A percentile compares a stretch with the other conserved stretches of the same genome.
Conservation (phyloP, 2,888 invertebrate species). For the Stramonita haemastoma region DNA sequence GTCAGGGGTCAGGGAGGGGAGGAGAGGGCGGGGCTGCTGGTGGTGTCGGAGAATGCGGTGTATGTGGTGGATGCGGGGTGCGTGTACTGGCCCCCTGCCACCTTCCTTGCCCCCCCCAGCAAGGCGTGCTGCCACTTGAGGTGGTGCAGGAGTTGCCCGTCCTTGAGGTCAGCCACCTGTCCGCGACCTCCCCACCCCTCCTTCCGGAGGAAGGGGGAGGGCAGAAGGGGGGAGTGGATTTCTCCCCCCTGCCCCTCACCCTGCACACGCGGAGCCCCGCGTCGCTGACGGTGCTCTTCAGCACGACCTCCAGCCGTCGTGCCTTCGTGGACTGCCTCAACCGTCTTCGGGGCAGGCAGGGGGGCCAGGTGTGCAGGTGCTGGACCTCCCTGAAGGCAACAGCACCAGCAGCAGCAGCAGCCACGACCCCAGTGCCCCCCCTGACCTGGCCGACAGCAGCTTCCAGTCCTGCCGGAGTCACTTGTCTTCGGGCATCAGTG, state of each 20-base stretch:
- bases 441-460: slow-evolving; percentile 15
- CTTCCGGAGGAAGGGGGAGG: background rate
- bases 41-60: slow-evolving; percentile 69
- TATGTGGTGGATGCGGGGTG: slow-evolving; percentile 67
- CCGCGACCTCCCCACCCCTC: slow-evolving; percentile 52
- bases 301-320: slow-evolving; percentile 59
- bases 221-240: slow-evolving; percentile 43
- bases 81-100: slow-evolving; percentile 69
- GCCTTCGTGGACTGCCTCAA: slow-evolving; percentile 65
- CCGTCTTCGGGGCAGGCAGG: slow-evolving; percentile 66
- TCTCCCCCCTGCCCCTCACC: slow-evolving; percentile 15
- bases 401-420: slow-evolving; percentile 71
- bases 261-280: background rate
- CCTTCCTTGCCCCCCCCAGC: slow-evolving; percentile 63
- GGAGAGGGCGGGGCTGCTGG: slow-evolving; percentile 57
- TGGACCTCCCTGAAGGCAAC: slow-evolving; percentile 70
- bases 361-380: slow-evolving; percentile 61
- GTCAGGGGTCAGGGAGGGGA: slow-evolving; percentile 45
- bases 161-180: slow-evolving; percentile 67
- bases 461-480: slow-evolving; percentile 29
- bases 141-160: slow-evolving; percentile 67
- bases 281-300: slow-evolving; percentile 57
- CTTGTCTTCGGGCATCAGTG: background rate
- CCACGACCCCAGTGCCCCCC: slow-evolving; percentile 57
- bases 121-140: slow-evolving; percentile 59